These are phyloP conservation scores for Mythimna vitellina DNA, from an alignment of 2,888 invertebrate species.

Conservation along the genomic window DNA sequence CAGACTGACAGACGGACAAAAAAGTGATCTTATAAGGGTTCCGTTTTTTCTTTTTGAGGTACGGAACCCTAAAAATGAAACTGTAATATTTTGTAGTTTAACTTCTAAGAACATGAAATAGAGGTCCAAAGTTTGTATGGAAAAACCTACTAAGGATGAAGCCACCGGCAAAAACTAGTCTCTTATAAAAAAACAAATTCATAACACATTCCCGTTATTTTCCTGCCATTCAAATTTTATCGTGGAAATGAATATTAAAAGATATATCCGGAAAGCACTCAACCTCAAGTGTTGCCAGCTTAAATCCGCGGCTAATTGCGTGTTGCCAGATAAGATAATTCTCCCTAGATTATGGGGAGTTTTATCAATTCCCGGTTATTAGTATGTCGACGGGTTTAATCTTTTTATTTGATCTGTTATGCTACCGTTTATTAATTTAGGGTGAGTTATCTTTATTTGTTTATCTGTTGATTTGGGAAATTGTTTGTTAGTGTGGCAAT, in stretches of 20 bases:
- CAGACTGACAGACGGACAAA: no score
- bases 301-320: slow-evolving; percentile 82
- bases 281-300: slow-evolving; percentile 72
- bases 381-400: slow-evolving; percentile 65
- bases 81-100: no score
- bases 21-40: no score
- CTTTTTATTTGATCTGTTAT: slow-evolving; percentile 62
- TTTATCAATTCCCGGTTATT: slow-evolving; percentile 71
- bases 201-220: background rate
- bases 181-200: background rate
- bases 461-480: slow-evolving; percentile 42
- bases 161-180: background rate
- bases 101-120: no score
- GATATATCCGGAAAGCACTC: slow-evolving; percentile 62
- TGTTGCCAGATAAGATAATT: slow-evolving; percentile 86
- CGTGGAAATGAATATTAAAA: slow-evolving; percentile 60
- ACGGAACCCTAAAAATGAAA: no score
- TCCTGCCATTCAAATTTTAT: slow-evolving; percentile 11
- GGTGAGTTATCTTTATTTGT: slow-evolving; percentile 63
- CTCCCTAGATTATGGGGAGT: slow-evolving; percentile 68
- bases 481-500: slow-evolving; percentile 22
- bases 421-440: slow-evolving; percentile 85
- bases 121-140: no score
- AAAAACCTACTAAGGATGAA: no score
- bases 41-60: no score